Conservation (phyloP, 2,888 invertebrate genomes). For the Bombylius discolor region DNA sequence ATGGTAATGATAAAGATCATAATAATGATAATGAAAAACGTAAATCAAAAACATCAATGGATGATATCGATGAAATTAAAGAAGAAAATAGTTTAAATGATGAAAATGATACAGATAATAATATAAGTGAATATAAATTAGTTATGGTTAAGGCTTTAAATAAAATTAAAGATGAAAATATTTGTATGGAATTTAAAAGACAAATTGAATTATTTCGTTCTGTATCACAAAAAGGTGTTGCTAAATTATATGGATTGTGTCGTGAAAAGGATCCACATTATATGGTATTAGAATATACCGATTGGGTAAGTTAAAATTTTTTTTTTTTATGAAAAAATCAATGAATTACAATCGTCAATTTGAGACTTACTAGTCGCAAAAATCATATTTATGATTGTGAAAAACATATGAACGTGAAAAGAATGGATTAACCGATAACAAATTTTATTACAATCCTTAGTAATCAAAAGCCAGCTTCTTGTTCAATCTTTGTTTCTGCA, state of each 20-base stretch:
- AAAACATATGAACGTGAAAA: too few species aligned
- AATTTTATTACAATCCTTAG: too few species aligned
- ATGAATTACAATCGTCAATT: too few species aligned
- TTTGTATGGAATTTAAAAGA: slow-evolving; percentile 71
- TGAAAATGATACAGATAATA: slow-evolving; percentile 24
- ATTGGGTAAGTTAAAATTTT: slow-evolving; percentile 83
- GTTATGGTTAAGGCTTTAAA: slow-evolving; percentile 67
- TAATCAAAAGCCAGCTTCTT: too few species aligned
- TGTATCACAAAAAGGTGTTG: slow-evolving; percentile 70
- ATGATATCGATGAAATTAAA: slow-evolving; percentile 36
- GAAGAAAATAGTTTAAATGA: slow-evolving; percentile 23
- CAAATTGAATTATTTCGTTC: slow-evolving; percentile 78
- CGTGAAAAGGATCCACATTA: slow-evolving; percentile 75
- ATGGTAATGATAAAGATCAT: slow-evolving; percentile 6
- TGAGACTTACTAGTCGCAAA: background rate
- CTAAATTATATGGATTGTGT: slow-evolving; percentile 66
- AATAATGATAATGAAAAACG: slow-evolving; percentile 27
- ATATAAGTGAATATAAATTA: slow-evolving; percentile 24
- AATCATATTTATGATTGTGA: too few species aligned
- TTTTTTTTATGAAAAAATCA: too few species aligned
- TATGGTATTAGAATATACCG: slow-evolving; percentile 80
- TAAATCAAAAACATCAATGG: slow-evolving; percentile 35
- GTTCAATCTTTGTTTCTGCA: too few species aligned
- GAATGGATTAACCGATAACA: too few species aligned
- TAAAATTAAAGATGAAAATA: slow-evolving; percentile 62